Evolutionary conservation across 2,888 invertebrate species (phyloP), one percentile per base, ranked within the genome.

Genomic region (Xanthorhoe designata): DNA sequence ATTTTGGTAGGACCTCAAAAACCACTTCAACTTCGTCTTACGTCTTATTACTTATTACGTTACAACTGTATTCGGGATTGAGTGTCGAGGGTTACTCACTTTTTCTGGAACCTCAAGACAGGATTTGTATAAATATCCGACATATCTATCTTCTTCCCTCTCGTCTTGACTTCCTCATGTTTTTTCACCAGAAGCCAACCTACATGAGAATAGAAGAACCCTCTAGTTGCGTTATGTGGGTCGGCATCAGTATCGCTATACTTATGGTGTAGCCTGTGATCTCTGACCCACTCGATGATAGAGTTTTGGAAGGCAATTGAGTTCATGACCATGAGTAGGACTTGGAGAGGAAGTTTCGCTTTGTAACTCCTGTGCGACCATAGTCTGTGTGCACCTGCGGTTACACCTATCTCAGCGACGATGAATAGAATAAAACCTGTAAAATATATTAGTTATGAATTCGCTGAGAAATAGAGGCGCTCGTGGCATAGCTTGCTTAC

Each of bases 151-250:
- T 90, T 88, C 72, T 95, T 95, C 59, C 97, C 97, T 78, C 95
- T 96, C 38, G 85, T 90, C 73, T 90, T 95, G 13, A 97, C 96
- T 66, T 96, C 95, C 0, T 96, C 95, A 78, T 97, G 97, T 85
- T 97, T 97, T 64, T 94, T 94, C 71, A 95, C 95, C 58, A 97
- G 81, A 47, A 97, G 87, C 97, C 97, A 98, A n/a, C 97, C 97
- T 58, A 97, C 92, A 82, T 98, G 97, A 0, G 97, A 94, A 84
- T 96, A 97, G 92, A 97, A 97, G 86, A 98, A 97, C 1, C 98
- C 98, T 57, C 97, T 91, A 8, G 78, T 94, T 0, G 96, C 95
- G 78, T 97, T 97, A 81, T 97, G 96, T 0, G 97, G 97, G 82
- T 85, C 85, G 0, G 79, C 82, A 38, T 84, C 82, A 0, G 85